These are phyloP conservation scores for Limanda limanda DNA, from an alignment of 2,113 vertebrate species.

Conservation along the genomic window DNA sequence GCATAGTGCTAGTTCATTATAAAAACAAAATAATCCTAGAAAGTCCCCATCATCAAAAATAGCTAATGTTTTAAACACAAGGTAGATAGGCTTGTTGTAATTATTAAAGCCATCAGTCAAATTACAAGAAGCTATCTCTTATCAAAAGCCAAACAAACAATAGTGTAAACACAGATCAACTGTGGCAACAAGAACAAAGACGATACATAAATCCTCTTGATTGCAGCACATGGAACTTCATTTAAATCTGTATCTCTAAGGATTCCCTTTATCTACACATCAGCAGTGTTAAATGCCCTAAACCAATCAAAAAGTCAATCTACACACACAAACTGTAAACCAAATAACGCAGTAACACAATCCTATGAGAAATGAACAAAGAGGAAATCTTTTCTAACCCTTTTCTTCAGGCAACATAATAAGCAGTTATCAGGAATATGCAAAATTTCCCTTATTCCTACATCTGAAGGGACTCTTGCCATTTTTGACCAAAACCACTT, in stretches of 20 bases:
- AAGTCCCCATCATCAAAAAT: not conserved
- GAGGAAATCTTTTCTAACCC: not conserved
- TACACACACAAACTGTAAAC: not conserved
- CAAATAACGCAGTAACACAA: not conserved
- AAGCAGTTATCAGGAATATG: not conserved
- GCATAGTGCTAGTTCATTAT: not conserved
- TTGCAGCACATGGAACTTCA: not conserved
- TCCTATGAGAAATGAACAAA: not conserved
- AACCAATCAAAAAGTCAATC: not conserved
- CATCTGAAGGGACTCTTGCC: not conserved
- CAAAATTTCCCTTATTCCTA: conserved; percentile 1
- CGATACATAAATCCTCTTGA: not conserved
- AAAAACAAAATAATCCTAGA: not conserved
- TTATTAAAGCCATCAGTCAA: conserved; percentile 1
- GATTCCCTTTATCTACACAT: conserved; percentile 22
- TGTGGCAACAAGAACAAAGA: not conserved
- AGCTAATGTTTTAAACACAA: not conserved
- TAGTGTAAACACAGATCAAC: not conserved
- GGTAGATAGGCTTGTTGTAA: not conserved
- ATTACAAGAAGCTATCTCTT: not conserved
- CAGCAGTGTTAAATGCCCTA: conserved; percentile 1
- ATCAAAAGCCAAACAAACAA: not conserved
- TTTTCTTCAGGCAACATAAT: no score
- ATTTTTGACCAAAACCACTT: not conserved
- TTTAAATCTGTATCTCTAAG: not conserved